Evolutionary conservation across 64 coral and sea anemone species (phyloP).

Genomic region (Cladopsammia gracilis): DNA sequence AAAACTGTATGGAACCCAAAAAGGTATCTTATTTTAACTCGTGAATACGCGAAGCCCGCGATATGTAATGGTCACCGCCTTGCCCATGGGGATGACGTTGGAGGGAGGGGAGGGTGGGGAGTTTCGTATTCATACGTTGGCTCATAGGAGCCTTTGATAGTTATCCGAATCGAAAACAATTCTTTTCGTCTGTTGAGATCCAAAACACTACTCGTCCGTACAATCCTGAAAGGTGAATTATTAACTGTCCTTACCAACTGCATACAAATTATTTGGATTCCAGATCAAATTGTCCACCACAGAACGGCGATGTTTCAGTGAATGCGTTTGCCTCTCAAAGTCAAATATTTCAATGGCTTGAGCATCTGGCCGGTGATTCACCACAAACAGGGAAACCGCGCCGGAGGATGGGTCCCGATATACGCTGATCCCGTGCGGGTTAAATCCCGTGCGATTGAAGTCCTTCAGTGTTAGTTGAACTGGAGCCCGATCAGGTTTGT

Average conservation of each 20-base stretch:
- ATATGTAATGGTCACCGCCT: too few species aligned
- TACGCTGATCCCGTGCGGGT: slow-evolving; percentile 78
- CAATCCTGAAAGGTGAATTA: too few species aligned
- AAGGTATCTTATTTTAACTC: too few species aligned
- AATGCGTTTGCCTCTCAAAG: slow-evolving; percentile 59
- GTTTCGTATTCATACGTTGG: too few species aligned
- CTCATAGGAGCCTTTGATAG: too few species aligned
- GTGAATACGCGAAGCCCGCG: too few species aligned
- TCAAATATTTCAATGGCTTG: slow-evolving; percentile 86
- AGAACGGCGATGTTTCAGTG: slow-evolving; percentile 58
- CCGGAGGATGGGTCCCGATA: slow-evolving; percentile 62
- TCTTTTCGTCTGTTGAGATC: too few species aligned
- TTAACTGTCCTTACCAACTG: slow-evolving; percentile 43
- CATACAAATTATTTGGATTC: slow-evolving; percentile 64
- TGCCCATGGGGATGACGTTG: too few species aligned
- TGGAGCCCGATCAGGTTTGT: slow-evolving; percentile 38
- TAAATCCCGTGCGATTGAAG: slow-evolving; percentile 82
- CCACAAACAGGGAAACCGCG: slow-evolving; percentile 73
- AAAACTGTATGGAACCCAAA: too few species aligned
- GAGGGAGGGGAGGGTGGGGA: too few species aligned
- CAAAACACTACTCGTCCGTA: too few species aligned
- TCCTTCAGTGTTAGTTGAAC: slow-evolving; percentile 48
- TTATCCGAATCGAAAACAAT: too few species aligned
- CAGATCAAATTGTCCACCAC: slow-evolving; percentile 64
- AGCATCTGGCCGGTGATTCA: slow-evolving; percentile 65